These are phyloP conservation scores for Trichonephila clavata DNA, from an alignment of 1,140 invertebrate genomes.

Conservation along the genomic window DNA sequence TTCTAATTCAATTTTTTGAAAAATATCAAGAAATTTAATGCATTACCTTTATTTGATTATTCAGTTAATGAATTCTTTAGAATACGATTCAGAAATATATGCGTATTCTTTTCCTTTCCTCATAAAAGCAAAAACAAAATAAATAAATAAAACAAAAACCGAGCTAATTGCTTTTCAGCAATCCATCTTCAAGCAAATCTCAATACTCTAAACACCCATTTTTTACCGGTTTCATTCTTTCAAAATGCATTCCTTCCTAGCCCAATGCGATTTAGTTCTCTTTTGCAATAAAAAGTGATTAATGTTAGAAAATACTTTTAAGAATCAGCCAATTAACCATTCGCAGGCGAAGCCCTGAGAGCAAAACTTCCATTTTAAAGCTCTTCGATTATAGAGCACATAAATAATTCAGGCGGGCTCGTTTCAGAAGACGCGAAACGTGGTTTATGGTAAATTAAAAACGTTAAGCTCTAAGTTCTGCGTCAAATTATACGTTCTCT, in stretches of 20 bases:
- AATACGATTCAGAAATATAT: too few relatives aligned
- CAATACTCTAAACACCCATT: slow-evolving; percentile 7
- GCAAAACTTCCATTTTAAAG: neutral
- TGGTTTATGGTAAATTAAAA: slow-evolving; percentile 66
- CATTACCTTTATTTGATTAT: too few relatives aligned
- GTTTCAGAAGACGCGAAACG: slow-evolving; percentile 39
- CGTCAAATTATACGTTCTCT: slow-evolving; percentile 44
- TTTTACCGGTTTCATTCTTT: neutral
- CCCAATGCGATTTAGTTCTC: neutral
- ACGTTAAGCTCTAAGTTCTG: slow-evolving; percentile 43
- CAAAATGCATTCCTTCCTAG: neutral
- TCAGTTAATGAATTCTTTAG: too few relatives aligned
- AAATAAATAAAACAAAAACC: neutral
- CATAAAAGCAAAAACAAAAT: neutral
- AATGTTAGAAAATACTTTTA: slow-evolving; percentile 16
- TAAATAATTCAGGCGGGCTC: slow-evolving; percentile 40
- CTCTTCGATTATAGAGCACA: slow-evolving; percentile 36
- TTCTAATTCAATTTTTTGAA: too few relatives aligned
- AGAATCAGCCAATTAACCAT: slow-evolving; percentile 25
- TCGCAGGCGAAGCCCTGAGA: neutral
- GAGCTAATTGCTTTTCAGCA: neutral
- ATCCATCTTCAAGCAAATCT: neutral
- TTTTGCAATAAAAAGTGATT: slow-evolving; percentile 10
- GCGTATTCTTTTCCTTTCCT: too few relatives aligned
- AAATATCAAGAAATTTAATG: too few relatives aligned